phyloP scores from a whole-genome alignment of 2,113 vertebrate genomes.

The Oreocharis arfaki region DNA sequence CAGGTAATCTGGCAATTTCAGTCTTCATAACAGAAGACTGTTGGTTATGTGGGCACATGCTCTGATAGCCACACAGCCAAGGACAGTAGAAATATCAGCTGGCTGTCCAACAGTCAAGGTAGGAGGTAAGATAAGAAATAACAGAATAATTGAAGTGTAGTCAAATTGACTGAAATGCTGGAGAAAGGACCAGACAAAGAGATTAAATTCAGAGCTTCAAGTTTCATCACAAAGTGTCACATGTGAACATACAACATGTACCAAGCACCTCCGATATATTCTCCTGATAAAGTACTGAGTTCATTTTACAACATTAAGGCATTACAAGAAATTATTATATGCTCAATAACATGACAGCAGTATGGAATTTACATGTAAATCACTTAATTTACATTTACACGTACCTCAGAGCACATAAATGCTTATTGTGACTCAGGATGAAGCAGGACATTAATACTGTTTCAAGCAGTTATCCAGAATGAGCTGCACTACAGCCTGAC shows the following conservation, averaged over 20 bases:
- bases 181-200: neutral
- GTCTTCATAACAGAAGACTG: neutral
- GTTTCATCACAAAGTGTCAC: neutral
- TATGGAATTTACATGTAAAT: neutral
- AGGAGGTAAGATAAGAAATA: neutral
- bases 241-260: neutral
- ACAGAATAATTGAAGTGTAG: neutral
- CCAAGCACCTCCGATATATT: neutral
- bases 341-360: neutral
- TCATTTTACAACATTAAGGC: neutral
- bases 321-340: neutral
- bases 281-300: neutral
- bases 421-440: neutral
- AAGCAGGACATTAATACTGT: neutral
- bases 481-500: neutral
- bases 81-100: neutral
- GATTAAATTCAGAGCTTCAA: neutral
- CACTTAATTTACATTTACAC: neutral
- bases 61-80: neutral
- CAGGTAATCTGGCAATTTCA: neutral
- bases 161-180: neutral
- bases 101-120: neutral
- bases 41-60: neutral
- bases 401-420: neutral
- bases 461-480: slow-evolving; percentile 7